Conservation (phyloP, 2,113 vertebrate genomes). For the Cyrtonyx montezumae region DNA sequence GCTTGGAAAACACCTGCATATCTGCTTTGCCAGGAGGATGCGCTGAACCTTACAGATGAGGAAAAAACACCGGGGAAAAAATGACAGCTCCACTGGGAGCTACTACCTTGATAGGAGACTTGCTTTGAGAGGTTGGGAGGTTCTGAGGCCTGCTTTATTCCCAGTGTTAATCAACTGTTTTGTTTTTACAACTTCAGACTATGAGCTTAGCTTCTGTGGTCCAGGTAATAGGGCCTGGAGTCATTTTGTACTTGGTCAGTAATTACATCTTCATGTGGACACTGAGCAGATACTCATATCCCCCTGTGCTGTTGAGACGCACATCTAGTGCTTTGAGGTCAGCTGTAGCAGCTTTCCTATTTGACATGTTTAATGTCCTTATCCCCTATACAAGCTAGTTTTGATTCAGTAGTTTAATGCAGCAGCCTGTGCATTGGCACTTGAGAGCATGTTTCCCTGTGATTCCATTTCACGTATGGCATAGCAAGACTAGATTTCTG, state of each 20-base stretch:
- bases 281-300: not conserved
- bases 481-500: not conserved
- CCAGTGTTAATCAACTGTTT: not conserved
- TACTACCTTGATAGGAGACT: not conserved
- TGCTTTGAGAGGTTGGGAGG: not conserved
- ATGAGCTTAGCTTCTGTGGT: not conserved
- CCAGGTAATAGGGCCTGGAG: not conserved
- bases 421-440: not conserved
- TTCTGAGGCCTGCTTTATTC: not conserved
- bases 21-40: not conserved
- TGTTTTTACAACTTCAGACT: not conserved
- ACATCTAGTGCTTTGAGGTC: not conserved
- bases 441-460: not conserved
- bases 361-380: not conserved
- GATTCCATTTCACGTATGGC: not conserved
- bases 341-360: not conserved
- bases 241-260: not conserved
- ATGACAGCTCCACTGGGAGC: not conserved
- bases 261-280: rapidly evolving
- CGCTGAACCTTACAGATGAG: not conserved
- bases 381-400: not conserved
- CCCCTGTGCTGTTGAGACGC: not conserved
- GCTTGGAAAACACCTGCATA: not conserved
- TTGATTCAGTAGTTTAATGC: not conserved
- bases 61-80: not conserved